These are phyloP conservation scores for Gymnogyps californianus DNA, from an alignment of 2,113 vertebrate species.

Conservation along the genomic window DNA sequence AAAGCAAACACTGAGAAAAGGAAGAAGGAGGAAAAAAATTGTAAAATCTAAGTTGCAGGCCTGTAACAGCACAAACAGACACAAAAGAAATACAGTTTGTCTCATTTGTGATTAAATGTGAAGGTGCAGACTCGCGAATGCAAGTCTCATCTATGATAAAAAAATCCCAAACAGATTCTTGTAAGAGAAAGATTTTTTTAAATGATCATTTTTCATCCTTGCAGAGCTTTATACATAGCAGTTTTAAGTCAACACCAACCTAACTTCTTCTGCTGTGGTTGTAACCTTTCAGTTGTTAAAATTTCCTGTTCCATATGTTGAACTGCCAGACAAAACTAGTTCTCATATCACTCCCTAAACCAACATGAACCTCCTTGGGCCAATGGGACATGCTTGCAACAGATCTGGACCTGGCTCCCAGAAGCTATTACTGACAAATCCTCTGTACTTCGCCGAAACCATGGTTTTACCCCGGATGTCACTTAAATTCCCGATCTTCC, in stretches of 20 bases:
- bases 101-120: neutral
- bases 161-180: neutral
- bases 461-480: neutral
- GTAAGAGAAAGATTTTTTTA: neutral
- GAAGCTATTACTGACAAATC: neutral
- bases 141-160: neutral
- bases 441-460: neutral
- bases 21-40: neutral
- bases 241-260: neutral
- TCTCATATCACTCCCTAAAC: neutral
- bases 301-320: neutral
- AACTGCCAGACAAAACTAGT: neutral
- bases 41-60: neutral
- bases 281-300: neutral
- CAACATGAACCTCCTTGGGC: neutral
- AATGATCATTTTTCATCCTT: neutral
- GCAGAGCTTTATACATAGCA: neutral
- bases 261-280: neutral
- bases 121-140: neutral
- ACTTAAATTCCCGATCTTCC: neutral
- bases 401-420: neutral
- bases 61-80: neutral
- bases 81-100: neutral
- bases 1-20: neutral
- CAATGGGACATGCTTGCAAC: neutral